Evolutionary conservation across 2,113 vertebrate species (phyloP).

Genomic region (Rhinichthys klamathensis): DNA sequence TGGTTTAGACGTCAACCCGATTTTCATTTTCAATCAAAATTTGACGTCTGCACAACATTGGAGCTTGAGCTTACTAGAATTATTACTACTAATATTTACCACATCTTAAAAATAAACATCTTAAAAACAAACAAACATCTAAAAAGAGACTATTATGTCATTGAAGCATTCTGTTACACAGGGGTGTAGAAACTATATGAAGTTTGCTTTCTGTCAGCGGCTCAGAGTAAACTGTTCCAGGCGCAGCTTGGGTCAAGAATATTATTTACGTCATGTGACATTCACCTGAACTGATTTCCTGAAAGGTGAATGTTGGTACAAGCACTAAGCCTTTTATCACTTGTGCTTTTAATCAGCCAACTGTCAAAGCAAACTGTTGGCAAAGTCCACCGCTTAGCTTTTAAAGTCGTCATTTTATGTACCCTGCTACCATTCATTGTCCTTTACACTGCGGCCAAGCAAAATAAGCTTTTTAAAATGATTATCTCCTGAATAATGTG

Average conservation of each 20-base stretch:
- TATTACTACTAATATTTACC: not conserved
- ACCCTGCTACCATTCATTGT: not conserved
- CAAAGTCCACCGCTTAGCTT: not conserved
- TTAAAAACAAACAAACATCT: not conserved
- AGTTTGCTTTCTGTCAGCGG: not conserved
- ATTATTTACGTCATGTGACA: not conserved
- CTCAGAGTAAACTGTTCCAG: not conserved
- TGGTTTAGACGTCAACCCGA: no score
- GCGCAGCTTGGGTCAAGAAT: not conserved
- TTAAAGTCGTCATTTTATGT: conserved; percentile 8
- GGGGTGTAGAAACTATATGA: not conserved
- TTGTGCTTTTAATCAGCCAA: not conserved
- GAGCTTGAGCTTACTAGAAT: no score
- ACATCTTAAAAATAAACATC: not conserved
- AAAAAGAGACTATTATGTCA: not conserved
- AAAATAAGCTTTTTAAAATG: not conserved
- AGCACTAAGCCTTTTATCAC: not conserved
- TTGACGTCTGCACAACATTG: no score
- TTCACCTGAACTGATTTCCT: not conserved
- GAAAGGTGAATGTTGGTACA: conserved; percentile 17
- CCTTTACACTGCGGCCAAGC: not conserved
- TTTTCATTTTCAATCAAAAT: no score
- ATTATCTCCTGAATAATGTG: not conserved
- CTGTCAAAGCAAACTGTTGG: conserved; percentile 12
- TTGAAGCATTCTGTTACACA: not conserved